Evolutionary conservation across 1,140 invertebrate species (phyloP).

Genomic region (Pissodes strobi): DNA sequence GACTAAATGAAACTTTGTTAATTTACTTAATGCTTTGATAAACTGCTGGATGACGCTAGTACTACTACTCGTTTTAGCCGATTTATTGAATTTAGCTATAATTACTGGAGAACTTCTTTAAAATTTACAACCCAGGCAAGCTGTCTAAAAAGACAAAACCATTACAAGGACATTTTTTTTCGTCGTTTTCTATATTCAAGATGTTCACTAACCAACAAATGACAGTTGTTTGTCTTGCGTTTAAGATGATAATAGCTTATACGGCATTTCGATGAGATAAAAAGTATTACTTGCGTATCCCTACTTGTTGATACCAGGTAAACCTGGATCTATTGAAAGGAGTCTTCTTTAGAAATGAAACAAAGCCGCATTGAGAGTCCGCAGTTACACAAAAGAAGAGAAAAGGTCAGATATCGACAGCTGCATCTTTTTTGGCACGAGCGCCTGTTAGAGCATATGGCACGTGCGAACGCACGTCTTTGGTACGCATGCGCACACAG

Average conservation of each 20-base stretch:
- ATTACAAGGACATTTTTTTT: constrained; percentile 3
- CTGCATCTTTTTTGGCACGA: constrained; percentile 22
- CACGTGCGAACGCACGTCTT: constrained; percentile 7
- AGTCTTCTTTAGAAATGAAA: constrained; percentile 11
- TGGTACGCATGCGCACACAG: constrained; percentile 6
- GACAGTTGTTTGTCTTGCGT: constrained; percentile 10
- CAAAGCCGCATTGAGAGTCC: constrained; percentile 22
- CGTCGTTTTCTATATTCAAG: constrained; percentile 2
- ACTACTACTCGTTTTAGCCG: too few relatives aligned
- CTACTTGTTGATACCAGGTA: constrained; percentile 31
- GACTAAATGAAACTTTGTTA: too few relatives aligned
- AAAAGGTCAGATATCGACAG: constrained; percentile 21
- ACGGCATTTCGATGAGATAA: constrained; percentile 8
- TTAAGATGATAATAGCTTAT: background rate
- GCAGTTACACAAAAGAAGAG: constrained; percentile 22
- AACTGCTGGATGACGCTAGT: too few relatives aligned
- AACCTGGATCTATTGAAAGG: constrained; percentile 17
- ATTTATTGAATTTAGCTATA: too few relatives aligned
- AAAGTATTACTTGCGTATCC: constrained; percentile 20
- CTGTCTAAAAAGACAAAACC: too few relatives aligned
- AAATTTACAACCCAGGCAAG: too few relatives aligned
- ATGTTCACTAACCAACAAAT: constrained; percentile 5
- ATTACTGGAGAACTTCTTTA: too few relatives aligned
- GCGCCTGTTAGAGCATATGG: constrained; percentile 12
- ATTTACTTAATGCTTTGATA: too few relatives aligned